These are phyloP conservation scores for Trichechus manatus DNA, from an alignment of 2,113 vertebrate species.

Conservation along the genomic window DNA sequence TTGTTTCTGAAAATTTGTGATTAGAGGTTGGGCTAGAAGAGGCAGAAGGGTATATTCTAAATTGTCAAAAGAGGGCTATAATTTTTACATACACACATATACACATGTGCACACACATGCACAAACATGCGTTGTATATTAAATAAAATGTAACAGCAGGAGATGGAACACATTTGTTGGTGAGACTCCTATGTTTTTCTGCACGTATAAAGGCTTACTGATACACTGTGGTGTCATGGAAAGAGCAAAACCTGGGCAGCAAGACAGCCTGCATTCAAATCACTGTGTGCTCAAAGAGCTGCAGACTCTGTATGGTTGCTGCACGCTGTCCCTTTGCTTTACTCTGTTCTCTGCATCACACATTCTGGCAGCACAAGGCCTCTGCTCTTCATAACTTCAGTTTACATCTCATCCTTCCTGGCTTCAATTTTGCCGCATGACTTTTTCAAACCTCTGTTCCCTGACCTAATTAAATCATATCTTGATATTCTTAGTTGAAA, in stretches of 20 bases:
- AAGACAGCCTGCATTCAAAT: not conserved
- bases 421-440: not conserved
- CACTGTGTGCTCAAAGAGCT: not conserved
- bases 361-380: not conserved
- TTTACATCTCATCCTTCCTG: not conserved
- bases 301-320: not conserved
- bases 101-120: not conserved
- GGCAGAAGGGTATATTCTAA: not conserved
- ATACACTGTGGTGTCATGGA: rapidly evolving
- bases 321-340: not conserved
- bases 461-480: not conserved
- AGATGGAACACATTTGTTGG: not conserved
- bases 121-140: rapidly evolving
- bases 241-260: not conserved
- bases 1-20: not conserved
- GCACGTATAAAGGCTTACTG: rapidly evolving
- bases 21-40: not conserved
- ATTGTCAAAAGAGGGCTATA: not conserved
- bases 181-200: not conserved
- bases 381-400: too few species aligned
- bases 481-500: not conserved
- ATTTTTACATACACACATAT: not conserved
- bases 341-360: not conserved
- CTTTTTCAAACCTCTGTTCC: not conserved
- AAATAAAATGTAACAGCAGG: not conserved